Evolutionary conservation across 1,140 invertebrate genomes (phyloP), one percentile per base, ranked within the genome.

Genomic region (Myzus persicae): DNA sequence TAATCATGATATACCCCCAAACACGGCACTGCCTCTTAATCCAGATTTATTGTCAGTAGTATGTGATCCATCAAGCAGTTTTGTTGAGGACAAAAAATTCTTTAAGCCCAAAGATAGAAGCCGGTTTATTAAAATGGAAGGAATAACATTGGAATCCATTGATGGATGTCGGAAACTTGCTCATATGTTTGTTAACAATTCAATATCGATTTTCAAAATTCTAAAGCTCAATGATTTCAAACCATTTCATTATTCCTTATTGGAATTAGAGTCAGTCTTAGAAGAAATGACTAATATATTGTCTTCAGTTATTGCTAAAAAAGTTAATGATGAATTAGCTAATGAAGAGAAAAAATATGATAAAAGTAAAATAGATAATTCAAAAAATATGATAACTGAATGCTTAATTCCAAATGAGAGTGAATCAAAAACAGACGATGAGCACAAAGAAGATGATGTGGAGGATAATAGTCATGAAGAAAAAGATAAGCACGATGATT

Each of bases 401-500:
- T 42, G 59, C 7, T n/a, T 76, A 54, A 40, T 38, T n/a, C 76
- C 24, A 76, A 89, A 51, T 42, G 76, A 93, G 18, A 88, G 20
- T 11, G 88, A 84, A 11, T n/a, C 24, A 26, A 93, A 94, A 93
- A 67, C 14, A 2, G 82, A 88, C 18, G 51, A 93, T 11, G 93
- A 93, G 1, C 40, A 67, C 18, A 92, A 76, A 82, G 93, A 93
- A 26, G 82, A 94, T 42, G 93, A 85, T 31, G 44, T n/a, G n/a
- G 91, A 93, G 5, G 81, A 93, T 22, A 51, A 44, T 11, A 92
- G 42, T 26, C 67, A 20, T 22, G 91, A 93, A 93, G 91, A 93
- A 93, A 93, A 93, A 54, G 81, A 85, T 0, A 93, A 93, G 31
- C 91, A 84, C 2, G 91, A 93, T 18, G 91, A 93, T 85, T 93